These are phyloP conservation scores for Phaethon lepturus DNA, from an alignment of 2,113 vertebrate genomes.

Conservation along the genomic window DNA sequence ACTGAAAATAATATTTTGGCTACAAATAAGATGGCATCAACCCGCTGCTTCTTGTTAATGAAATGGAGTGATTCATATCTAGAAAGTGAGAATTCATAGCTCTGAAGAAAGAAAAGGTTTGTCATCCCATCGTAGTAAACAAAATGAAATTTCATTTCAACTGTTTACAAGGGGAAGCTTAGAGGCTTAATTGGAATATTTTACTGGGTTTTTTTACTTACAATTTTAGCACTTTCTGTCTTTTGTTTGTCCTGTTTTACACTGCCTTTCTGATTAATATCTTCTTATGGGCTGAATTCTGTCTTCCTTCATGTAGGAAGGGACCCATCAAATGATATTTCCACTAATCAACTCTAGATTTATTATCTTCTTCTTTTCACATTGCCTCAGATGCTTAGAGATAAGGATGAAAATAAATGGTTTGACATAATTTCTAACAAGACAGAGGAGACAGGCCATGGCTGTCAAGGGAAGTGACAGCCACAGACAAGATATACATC, in stretches of 20 bases:
- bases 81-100: conserved; percentile 9
- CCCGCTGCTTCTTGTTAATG: not conserved
- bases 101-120: conserved; percentile 1
- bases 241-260: not conserved
- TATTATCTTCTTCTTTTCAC: not conserved
- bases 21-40: not conserved
- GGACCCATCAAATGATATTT: not conserved
- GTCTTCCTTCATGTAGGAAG: not conserved
- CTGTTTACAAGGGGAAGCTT: not conserved
- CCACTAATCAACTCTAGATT: not conserved
- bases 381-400: not conserved
- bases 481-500: not conserved
- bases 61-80: not conserved
- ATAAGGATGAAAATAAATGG: not conserved
- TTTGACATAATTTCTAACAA: not conserved
- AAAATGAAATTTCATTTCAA: not conserved
- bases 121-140: not conserved
- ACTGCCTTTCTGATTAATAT: not conserved
- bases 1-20: conserved; percentile 37
- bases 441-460: not conserved
- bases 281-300: not conserved
- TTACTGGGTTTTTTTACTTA: not conserved
- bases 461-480: not conserved
- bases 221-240: not conserved
- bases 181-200: not conserved